These are phyloP conservation scores for Eucidaris tribuloides DNA, from an alignment of 35 echinoderm and acorn worm genomes.

Conservation along the genomic window DNA sequence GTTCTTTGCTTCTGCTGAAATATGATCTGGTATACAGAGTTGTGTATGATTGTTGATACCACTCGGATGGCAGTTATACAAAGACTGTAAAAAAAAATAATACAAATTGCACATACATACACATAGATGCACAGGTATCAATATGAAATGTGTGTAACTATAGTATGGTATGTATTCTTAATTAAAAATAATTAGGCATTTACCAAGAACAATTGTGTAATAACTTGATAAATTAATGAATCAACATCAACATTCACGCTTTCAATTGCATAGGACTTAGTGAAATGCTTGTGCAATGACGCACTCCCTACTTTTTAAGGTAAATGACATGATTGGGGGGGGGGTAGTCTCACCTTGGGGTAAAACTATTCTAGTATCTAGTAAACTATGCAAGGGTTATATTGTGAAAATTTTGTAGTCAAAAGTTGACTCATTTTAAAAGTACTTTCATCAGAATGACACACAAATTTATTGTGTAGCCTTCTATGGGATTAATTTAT, in stretches of 20 bases:
- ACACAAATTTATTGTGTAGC: too few species aligned
- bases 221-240: not conserved
- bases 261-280: not conserved
- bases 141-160: not conserved
- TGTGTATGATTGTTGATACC: constrained; percentile 93
- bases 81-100: constrained; percentile 49
- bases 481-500: too few species aligned
- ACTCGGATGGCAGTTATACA: constrained; percentile 86
- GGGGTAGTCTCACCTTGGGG: too few species aligned
- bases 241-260: not conserved
- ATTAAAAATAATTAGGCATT: not conserved
- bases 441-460: too few species aligned
- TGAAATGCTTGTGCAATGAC: too few species aligned
- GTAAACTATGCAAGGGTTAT: too few species aligned
- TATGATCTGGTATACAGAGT: constrained; percentile 86
- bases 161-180: not conserved
- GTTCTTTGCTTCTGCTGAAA: constrained; percentile 80
- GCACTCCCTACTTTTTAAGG: too few species aligned
- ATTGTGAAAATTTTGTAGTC: too few species aligned
- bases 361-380: too few species aligned
- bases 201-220: not conserved
- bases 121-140: not conserved
- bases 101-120: not conserved
- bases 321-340: too few species aligned
- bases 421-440: too few species aligned